These are phyloP conservation scores for Drosophila navojoa DNA, from an alignment of 1,140 invertebrate genomes.

Conservation along the genomic window DNA sequence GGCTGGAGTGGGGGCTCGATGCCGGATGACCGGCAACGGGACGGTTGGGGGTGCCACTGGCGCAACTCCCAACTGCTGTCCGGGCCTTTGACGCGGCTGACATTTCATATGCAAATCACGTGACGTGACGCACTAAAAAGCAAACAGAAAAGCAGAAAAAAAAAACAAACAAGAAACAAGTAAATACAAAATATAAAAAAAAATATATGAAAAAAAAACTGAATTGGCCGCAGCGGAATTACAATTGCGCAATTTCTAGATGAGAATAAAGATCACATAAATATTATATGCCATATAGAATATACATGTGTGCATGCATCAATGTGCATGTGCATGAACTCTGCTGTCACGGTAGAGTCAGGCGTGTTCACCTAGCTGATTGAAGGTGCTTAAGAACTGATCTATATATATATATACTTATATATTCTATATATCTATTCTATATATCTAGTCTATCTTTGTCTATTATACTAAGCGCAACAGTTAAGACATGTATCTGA, in stretches of 20 bases:
- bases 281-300: conserved; percentile 3
- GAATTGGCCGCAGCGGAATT: conserved; percentile 48
- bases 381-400: no score
- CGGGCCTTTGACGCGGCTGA: conserved; percentile 46
- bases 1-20: not conserved
- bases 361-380: not conserved
- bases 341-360: no score
- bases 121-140: conserved; percentile 41
- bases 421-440: no score
- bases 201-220: conserved; percentile 23
- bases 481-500: no score
- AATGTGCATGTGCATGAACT: not conserved
- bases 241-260: conserved; percentile 58
- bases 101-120: conserved; percentile 72
- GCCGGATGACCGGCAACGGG: no score
- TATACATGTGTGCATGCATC: no score
- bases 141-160: not conserved
- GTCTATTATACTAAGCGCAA: no score
- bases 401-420: no score
- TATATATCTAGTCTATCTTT: no score
- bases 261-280: conserved; percentile 41
- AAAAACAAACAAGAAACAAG: no score
- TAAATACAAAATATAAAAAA: not conserved
- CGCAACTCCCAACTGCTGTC: conserved; percentile 4
- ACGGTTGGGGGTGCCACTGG: not conserved